phyloP scores from a whole-genome alignment of 1,140 invertebrate species.

The Anastrepha obliqua region DNA sequence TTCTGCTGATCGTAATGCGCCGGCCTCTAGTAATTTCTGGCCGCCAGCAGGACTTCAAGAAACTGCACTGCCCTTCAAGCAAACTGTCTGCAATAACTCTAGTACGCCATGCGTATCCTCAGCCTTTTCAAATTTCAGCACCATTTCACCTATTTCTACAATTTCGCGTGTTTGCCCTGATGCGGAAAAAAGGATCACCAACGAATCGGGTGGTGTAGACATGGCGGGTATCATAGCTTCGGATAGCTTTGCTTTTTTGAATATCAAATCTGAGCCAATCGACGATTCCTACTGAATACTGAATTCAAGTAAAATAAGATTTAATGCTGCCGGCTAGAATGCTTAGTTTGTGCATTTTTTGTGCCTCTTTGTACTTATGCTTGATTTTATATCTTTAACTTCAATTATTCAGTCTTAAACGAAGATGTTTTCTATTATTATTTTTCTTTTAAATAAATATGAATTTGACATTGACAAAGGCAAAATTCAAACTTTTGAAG shows the following conservation, averaged over 20 bases:
- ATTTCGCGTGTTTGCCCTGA: neutral
- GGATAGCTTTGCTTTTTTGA: neutral
- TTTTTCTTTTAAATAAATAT: neutral
- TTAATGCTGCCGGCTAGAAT: neutral
- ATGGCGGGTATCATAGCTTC: neutral
- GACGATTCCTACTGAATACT: neutral
- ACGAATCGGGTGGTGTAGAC: neutral
- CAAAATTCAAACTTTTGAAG: no score
- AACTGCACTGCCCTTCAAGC: neutral
- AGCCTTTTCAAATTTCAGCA: neutral
- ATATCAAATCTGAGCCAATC: neutral
- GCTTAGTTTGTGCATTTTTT: neutral
- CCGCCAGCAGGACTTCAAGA: neutral
- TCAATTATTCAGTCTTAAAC: neutral
- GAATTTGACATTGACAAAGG: neutral
- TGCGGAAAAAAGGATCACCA: neutral
- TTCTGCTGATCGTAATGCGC: neutral
- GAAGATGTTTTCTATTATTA: neutral
- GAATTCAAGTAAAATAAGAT: neutral
- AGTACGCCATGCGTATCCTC: neutral
- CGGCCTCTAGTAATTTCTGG: neutral
- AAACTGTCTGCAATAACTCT: no score
- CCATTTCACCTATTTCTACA: neutral
- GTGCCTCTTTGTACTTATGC: neutral
- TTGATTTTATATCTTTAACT: neutral